A percentile compares a stretch with the other conserved stretches of the same genome.
phyloP scores from a whole-genome alignment of 2,888 invertebrate genomes.

The Cynaeus angustus region DNA sequence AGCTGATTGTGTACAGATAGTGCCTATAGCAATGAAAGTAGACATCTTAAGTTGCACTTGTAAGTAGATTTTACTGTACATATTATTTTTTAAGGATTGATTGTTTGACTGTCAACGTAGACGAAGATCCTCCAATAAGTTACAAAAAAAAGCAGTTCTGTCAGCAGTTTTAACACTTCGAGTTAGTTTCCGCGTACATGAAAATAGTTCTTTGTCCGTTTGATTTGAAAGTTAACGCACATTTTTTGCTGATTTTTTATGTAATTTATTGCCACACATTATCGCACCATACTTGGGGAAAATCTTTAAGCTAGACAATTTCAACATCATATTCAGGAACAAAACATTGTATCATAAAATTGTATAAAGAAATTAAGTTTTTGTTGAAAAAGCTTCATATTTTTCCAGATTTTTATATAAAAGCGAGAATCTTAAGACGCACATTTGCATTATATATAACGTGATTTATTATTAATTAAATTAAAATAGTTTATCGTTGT shows the following conservation, averaged over 20 bases:
- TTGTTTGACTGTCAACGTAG: conserved; percentile 38
- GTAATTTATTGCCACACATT: conserved; percentile 46
- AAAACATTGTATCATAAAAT: conserved; percentile 24
- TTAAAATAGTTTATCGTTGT: conserved; percentile 46
- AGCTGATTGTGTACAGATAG: conserved; percentile 66
- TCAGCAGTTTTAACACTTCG: conserved; percentile 2
- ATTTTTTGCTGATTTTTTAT: conserved; percentile 36
- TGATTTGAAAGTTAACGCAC: conserved; percentile 26
- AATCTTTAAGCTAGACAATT: conserved; percentile 9
- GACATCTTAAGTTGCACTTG: conserved; percentile 67
- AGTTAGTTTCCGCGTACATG: neutral
- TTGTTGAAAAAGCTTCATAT: conserved; percentile 41
- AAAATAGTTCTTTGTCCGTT: neutral
- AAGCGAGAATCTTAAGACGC: conserved; percentile 30
- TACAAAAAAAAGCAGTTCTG: conserved; percentile 36
- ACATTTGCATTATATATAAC: conserved; percentile 42
- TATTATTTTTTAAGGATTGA: conserved; percentile 59
- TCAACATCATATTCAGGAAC: conserved; percentile 41
- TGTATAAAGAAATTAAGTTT: conserved; percentile 40
- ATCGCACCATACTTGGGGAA: conserved; percentile 44
- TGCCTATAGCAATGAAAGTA: conserved; percentile 68
- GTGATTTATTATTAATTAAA: conserved; percentile 46
- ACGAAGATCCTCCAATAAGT: conserved; percentile 39
- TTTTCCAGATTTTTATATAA: conserved; percentile 48
- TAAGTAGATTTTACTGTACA: conserved; percentile 58